A percentile compares a stretch with the other conserved stretches of the same genome.
These are phyloP conservation scores for Macrostomum lignano DNA, from an alignment of 1,140 invertebrate species.

Conservation along the genomic window DNA sequence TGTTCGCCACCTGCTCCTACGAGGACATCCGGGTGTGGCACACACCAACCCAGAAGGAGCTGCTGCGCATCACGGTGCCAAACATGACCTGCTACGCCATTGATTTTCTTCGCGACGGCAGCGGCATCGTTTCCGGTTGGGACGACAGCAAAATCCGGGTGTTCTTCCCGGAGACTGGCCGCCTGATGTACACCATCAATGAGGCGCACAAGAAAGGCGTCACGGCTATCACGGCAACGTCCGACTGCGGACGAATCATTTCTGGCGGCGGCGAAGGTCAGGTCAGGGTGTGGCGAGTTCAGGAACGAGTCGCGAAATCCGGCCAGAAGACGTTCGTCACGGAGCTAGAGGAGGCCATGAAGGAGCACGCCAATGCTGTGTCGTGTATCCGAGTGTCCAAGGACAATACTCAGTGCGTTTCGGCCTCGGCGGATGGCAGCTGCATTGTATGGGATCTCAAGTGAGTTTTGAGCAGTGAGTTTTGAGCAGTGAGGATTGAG, in stretches of 20 bases:
- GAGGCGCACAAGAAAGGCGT: slow-evolving; percentile 59
- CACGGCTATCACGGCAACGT: slow-evolving; percentile 42
- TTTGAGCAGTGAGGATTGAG: too few relatives aligned
- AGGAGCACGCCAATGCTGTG: slow-evolving; percentile 59
- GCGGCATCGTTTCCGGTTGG: slow-evolving; percentile 47
- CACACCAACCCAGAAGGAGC: slow-evolving; percentile 40
- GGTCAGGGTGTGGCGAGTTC: slow-evolving; percentile 23
- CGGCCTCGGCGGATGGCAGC: slow-evolving; percentile 55
- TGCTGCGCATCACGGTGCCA: slow-evolving; percentile 47
- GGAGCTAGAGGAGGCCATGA: slow-evolving; percentile 32
- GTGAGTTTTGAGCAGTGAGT: slow-evolving; percentile 13
- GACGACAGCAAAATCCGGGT: slow-evolving; percentile 43
- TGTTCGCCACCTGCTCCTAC: slow-evolving; percentile 53
- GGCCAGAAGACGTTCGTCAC: slow-evolving; percentile 9
- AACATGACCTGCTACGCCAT: slow-evolving; percentile 55
- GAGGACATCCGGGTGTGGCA: slow-evolving; percentile 59
- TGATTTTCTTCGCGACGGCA: slow-evolving; percentile 45
- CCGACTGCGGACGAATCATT: slow-evolving; percentile 40
- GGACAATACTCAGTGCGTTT: slow-evolving; percentile 46
- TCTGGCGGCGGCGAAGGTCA: slow-evolving; percentile 61
- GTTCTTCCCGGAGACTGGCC: slow-evolving; percentile 50
- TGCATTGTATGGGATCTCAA: slow-evolving; percentile 61
- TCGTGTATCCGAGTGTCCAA: slow-evolving; percentile 46
- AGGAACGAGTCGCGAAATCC: too few relatives aligned
- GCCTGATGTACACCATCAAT: slow-evolving; percentile 44